Base-by-base conservation (phyloP, 2,888 invertebrate species). In the Gandaritis pyraliata region DNA sequence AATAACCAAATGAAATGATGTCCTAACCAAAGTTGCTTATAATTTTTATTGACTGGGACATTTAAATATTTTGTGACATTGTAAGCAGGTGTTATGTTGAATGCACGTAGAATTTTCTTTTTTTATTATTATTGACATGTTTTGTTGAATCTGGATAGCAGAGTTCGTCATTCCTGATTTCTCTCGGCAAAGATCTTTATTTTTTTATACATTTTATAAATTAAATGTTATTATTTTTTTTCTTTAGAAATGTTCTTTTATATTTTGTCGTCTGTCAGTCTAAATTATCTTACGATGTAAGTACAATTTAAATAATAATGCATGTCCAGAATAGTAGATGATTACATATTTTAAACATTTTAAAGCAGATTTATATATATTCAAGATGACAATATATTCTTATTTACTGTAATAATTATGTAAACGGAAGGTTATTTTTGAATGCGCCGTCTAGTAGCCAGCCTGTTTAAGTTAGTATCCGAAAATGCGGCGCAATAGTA, bases 311-410 rank as follows among this genome's bases (percentile, higher is more conserved):
- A 81, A 85, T 78, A 81, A 81, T 82, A 79, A 81, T 80, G 82
- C 85, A 82, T 86, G 90, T 90, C 91, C 90, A 90, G 81, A 84
- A 75, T 83, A 83, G 82, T 85, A 87, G 84, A 86, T 65, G 80
- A 82, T 83, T 85, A 85, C 72, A 81, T 87, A 89, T 88, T 90
- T 87, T 88, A 85, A 86, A 85, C 73, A 78, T 87, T 87, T 87
- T 83, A 85, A 86, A 83, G 81, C 88, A 90, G 86, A 90, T 88
- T 86, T 89, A 82, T 89, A 89, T 88, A 86, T 91, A 89, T 80
- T 88, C 82, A 80, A 87, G 78, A 85, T 79, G 89, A 90, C 90
- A 90, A 90, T 90, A 88, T 87, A 88, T 84, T 82, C 80, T 90
- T 90, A 91, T 91, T 90, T 90, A 90, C 89, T 43, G 43, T 43